phyloP scores from a whole-genome alignment of 2,113 vertebrate species.

The Galemys pyrenaicus region DNA sequence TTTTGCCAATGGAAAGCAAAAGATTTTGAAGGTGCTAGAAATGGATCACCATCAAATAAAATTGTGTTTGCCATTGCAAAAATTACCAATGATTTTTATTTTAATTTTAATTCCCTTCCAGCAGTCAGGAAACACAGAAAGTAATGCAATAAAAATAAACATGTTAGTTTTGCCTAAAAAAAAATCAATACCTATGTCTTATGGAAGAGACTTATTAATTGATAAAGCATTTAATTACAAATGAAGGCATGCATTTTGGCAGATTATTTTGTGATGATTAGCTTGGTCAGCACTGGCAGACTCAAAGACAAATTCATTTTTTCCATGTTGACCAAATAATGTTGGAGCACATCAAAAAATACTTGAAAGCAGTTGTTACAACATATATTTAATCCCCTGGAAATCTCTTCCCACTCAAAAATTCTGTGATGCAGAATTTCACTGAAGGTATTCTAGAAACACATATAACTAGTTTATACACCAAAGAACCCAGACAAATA shows the following conservation, averaged over 20 bases:
- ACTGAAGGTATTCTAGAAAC: slow-evolving; percentile 15
- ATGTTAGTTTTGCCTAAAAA: not conserved
- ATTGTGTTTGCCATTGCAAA: not conserved
- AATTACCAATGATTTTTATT: not conserved
- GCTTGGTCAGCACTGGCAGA: not conserved
- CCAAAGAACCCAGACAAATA: not conserved
- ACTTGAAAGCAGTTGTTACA: slow-evolving; percentile 35
- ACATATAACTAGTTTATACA: not conserved
- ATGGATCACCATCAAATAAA: not conserved
- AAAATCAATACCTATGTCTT: not conserved
- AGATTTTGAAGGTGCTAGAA: not conserved
- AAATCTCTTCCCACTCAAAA: slow-evolving; percentile 43
- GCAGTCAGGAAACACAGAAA: not conserved
- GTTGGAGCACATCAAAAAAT: not conserved
- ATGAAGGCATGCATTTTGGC: not conserved
- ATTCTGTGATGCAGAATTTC: not conserved
- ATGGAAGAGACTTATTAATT: not conserved
- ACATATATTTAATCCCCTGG: slow-evolving; percentile 35
- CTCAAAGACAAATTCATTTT: not conserved
- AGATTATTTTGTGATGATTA: not conserved
- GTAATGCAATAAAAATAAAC: not conserved
- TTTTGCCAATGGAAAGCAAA: slow-evolving; percentile 1
- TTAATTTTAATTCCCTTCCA: not conserved
- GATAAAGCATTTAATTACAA: not conserved
- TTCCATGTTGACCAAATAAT: slow-evolving; percentile 14